phyloP scores from a whole-genome alignment of 2,888 invertebrate species.

The Sphecodes monilicornis region DNA sequence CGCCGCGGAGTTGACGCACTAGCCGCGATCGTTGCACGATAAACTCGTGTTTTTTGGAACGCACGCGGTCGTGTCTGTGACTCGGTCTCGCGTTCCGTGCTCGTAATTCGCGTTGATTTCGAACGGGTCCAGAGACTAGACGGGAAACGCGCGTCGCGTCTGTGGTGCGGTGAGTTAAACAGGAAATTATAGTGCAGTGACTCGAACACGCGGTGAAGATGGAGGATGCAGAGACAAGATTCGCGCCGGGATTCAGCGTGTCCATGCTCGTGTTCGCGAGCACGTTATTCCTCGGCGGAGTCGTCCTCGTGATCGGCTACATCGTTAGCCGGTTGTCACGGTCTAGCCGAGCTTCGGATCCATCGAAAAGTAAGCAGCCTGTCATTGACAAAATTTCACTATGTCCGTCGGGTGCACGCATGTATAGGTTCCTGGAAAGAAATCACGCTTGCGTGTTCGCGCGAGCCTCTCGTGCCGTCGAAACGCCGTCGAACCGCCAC shows the following conservation, averaged over 20 bases:
- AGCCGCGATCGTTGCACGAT: constrained; percentile 56
- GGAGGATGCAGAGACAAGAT: constrained; percentile 60
- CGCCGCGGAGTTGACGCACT: constrained; percentile 59
- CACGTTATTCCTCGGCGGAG: constrained; percentile 67
- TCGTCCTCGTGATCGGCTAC: constrained; percentile 67
- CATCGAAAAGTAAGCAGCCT: constrained; percentile 71
- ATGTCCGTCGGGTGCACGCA: background rate
- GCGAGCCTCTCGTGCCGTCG: too few species aligned
- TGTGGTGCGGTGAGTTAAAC: constrained; percentile 44
- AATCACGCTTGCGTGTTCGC: constrained; percentile 53
- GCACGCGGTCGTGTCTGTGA: constrained; percentile 57
- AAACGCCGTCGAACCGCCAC: background rate
- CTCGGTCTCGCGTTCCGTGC: constrained; percentile 49
- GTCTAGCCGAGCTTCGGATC: constrained; percentile 47
- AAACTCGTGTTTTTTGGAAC: constrained; percentile 62
- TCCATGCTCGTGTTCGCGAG: constrained; percentile 48
- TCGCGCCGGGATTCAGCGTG: constrained; percentile 42
- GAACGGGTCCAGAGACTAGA: constrained; percentile 1
- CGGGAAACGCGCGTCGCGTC: constrained; percentile 4
- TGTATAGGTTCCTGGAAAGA: constrained; percentile 13
- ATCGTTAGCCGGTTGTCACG: constrained; percentile 67
- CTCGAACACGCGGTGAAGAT: constrained; percentile 55
- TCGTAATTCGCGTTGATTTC: constrained; percentile 23
- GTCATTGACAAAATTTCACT: constrained; percentile 16
- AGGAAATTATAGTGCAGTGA: constrained; percentile 38